Percentiles rank a stretch among this genome's conserved stretches.
phyloP scores from a whole-genome alignment of 2,888 invertebrate species.

The Cataglyphis albicans region DNA sequence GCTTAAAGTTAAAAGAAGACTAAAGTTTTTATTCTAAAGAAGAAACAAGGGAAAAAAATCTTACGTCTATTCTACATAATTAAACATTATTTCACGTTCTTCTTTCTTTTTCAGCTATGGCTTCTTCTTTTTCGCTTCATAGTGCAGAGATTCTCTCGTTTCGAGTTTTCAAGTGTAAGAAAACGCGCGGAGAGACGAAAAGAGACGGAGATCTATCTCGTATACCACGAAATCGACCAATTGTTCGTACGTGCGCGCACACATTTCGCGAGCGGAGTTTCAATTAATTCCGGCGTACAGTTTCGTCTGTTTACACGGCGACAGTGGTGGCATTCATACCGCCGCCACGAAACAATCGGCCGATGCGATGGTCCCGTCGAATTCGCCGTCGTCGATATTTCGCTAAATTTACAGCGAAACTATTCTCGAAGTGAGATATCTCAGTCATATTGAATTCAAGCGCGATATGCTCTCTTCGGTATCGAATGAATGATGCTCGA shows the following conservation, averaged over 20 bases:
- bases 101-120: too few species aligned
- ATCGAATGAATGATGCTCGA: not conserved
- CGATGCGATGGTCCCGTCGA: constrained; percentile 29
- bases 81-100: not conserved
- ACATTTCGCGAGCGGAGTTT: constrained; percentile 40
- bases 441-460: constrained; percentile 26
- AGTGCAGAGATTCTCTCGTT: not conserved
- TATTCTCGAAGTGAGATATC: constrained; percentile 21
- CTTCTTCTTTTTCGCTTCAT: not conserved
- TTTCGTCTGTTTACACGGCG: constrained; percentile 52
- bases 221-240: constrained; percentile 22
- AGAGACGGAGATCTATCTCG: constrained; percentile 10
- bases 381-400: constrained; percentile 29
- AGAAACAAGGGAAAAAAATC: not conserved
- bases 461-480: not conserved
- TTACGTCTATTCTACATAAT: not conserved
- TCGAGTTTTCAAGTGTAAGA: not conserved
- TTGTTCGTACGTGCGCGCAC: constrained; percentile 26
- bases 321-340: constrained; percentile 26
- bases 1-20: not conserved
- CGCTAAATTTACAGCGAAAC: constrained; percentile 37
- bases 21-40: not conserved
- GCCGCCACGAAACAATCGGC: constrained; percentile 31
- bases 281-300: constrained; percentile 50
- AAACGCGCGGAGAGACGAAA: not conserved